Evolutionary conservation across 2,113 vertebrate genomes (phyloP).

Genomic region (Antennarius striatus): DNA sequence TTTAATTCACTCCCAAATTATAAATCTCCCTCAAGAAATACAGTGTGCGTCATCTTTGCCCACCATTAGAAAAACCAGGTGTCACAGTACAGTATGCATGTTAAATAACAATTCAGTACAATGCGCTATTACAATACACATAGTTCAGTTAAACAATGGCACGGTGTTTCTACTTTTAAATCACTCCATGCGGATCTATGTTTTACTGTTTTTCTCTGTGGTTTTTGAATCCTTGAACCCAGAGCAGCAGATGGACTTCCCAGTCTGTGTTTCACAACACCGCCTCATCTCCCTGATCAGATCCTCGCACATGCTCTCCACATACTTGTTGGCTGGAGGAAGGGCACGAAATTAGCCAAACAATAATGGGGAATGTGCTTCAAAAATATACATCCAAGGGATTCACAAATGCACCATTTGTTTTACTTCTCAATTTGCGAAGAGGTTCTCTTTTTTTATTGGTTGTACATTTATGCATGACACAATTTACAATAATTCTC

Average conservation of each 20-base stretch:
- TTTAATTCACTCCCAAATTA: too few species aligned
- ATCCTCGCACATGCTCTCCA: constrained; percentile 67
- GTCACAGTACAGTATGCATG: too few species aligned
- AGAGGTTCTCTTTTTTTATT: too few species aligned
- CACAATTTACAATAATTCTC: too few species aligned
- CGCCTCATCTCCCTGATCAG: constrained; percentile 69
- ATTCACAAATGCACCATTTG: too few species aligned
- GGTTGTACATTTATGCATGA: too few species aligned
- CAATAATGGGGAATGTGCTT: not conserved
- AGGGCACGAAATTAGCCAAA: not conserved
- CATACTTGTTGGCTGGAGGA: constrained; percentile 66
- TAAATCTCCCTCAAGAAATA: too few species aligned
- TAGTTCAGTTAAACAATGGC: constrained; percentile 8
- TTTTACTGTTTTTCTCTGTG: constrained; percentile 14
- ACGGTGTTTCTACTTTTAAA: not conserved
- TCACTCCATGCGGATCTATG: not conserved
- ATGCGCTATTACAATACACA: not conserved
- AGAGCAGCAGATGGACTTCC: constrained; percentile 68
- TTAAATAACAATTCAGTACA: not conserved
- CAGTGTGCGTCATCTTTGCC: too few species aligned
- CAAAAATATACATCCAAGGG: not conserved
- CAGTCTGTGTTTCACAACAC: constrained; percentile 50
- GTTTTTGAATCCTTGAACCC: constrained; percentile 62
- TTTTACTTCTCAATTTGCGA: too few species aligned
- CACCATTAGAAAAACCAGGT: too few species aligned